Evolutionary conservation across 2,113 vertebrate genomes (phyloP).

Genomic region (Seriola dumerili): DNA sequence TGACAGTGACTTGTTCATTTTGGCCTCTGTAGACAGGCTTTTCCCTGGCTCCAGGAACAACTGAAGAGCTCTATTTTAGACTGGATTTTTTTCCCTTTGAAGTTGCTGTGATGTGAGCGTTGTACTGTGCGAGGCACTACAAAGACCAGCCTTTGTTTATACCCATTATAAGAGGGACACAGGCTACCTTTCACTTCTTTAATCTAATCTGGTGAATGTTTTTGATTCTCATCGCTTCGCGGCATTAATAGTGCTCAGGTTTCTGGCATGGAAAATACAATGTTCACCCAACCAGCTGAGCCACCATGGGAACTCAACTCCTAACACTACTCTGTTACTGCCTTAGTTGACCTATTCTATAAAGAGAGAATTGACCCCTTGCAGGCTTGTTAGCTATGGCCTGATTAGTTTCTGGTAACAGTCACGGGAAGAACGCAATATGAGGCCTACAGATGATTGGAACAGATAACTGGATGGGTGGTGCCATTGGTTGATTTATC

Average conservation of each 20-base stretch:
- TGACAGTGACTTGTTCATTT: neutral
- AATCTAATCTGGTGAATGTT: constrained; percentile 5
- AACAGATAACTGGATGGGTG: neutral
- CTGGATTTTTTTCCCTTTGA: neutral
- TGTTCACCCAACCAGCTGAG: too few species aligned
- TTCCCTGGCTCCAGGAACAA: neutral
- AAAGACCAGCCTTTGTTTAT: constrained; percentile 18
- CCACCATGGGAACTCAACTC: neutral
- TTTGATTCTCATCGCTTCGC: neutral
- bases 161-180: neutral
- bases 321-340: too few species aligned
- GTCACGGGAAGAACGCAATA: too few species aligned
- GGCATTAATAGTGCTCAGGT: neutral
- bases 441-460: neutral
- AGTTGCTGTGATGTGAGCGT: neutral
- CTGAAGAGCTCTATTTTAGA: constrained; percentile 7
- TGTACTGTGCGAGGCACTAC: constrained; percentile 5
- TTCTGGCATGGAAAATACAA: neutral
- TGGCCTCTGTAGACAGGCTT: neutral
- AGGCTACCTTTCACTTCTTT: constrained; percentile 1
- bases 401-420: neutral
- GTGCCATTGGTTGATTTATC: neutral
- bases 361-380: too few species aligned
- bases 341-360: too few species aligned
- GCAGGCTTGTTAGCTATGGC: too few species aligned